phyloP scores from a whole-genome alignment of 2,797 vertebrate genomes.

The Menidia menidia region DNA sequence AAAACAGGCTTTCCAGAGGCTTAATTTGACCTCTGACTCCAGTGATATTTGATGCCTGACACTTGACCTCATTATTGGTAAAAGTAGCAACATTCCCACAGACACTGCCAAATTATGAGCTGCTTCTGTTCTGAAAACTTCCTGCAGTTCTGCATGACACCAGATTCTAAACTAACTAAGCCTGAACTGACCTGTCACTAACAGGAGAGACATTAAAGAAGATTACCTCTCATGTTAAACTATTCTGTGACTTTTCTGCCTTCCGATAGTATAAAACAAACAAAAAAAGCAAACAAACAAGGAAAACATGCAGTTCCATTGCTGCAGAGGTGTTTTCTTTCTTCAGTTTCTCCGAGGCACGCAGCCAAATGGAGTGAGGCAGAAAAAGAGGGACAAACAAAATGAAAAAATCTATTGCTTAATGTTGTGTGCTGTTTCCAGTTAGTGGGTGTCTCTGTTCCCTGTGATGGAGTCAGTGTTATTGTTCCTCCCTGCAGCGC shows the following conservation, averaged over 20 bases:
- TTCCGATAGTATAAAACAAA: background rate
- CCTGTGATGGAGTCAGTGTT: constrained; percentile 39
- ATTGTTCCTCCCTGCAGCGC: constrained; percentile 43
- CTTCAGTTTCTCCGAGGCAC: background rate
- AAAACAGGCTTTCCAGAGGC: background rate
- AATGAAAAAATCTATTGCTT: constrained; percentile 35
- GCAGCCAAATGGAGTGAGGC: background rate
- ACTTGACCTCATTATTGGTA: constrained; percentile 34
- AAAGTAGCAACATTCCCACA: constrained; percentile 14
- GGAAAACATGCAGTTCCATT: background rate
- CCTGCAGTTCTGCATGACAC: constrained; percentile 1
- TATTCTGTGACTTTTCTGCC: background rate
- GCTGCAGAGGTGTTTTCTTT: background rate
- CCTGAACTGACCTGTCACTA: constrained; percentile 13
- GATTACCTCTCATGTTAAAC: background rate
- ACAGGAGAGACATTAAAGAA: background rate
- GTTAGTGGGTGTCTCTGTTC: constrained; percentile 34
- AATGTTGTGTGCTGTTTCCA: constrained; percentile 38
- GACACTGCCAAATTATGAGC: constrained; percentile 24
- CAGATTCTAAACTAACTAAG: constrained; percentile 18
- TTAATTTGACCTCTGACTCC: constrained; percentile 12
- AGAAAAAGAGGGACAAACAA: constrained; percentile 6
- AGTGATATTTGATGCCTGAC: constrained; percentile 27
- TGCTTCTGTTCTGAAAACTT: constrained; percentile 18
- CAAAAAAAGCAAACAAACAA: no score